phyloP scores from a whole-genome alignment of 1,140 invertebrate species.

The Philopotamus ludificatus region DNA sequence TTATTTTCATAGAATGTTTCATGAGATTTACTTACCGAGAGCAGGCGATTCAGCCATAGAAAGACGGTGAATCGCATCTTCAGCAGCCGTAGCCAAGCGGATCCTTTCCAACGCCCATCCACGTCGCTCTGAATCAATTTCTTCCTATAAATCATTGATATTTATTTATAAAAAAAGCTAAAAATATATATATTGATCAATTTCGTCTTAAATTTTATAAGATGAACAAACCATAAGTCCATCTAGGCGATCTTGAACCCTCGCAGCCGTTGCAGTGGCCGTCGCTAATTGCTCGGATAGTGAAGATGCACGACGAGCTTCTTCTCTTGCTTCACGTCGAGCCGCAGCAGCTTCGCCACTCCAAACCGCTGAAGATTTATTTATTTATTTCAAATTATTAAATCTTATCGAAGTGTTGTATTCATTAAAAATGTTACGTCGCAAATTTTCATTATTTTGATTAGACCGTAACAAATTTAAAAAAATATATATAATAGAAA shows the following conservation, averaged over 20 bases:
- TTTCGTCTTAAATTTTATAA: background rate
- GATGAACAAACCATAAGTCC: constrained; percentile 20
- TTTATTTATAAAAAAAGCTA: background rate
- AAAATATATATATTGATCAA: constrained; percentile 3
- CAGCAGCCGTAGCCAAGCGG: constrained; percentile 29
- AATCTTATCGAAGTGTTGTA: background rate
- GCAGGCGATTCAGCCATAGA: constrained; percentile 26
- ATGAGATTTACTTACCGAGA: constrained; percentile 9
- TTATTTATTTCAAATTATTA: constrained; percentile 6
- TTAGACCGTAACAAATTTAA: background rate
- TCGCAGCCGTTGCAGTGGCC: constrained; percentile 47
- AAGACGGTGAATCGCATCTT: constrained; percentile 37
- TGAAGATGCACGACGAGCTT: constrained; percentile 47
- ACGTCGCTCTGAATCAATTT: constrained; percentile 36
- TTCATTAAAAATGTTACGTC: background rate
- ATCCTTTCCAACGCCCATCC: constrained; percentile 38
- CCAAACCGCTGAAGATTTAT: constrained; percentile 38
- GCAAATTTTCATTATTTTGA: background rate
- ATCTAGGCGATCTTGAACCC: constrained; percentile 51
- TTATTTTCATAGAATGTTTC: no score
- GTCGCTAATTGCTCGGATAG: constrained; percentile 45
- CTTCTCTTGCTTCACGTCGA: constrained; percentile 50
- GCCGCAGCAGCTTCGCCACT: constrained; percentile 58
- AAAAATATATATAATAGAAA: constrained; percentile 5
- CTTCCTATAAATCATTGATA: constrained; percentile 29